Base-by-base conservation (phyloP, 2,888 invertebrate genomes). In the Ophion costatus region DNA sequence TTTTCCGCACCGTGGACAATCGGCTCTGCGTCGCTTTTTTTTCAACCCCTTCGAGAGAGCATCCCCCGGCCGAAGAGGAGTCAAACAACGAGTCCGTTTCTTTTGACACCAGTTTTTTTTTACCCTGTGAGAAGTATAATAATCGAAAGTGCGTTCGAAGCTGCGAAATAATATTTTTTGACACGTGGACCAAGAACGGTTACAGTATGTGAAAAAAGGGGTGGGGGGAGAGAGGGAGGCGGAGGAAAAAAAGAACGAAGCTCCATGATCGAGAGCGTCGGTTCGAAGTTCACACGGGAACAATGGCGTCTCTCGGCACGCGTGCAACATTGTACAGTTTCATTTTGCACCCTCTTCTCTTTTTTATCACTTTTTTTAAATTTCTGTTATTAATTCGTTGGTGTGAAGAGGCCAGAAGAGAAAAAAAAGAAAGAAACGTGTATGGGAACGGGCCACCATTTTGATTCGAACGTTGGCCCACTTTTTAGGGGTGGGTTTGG, bases 391-490 rank as follows among this genome's bases (percentile, higher is more conserved):
- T 74, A 56, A 66, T 56, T 69, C 42, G 20, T 29, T 14, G 29
- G 29, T 29, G 29, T 11, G 20, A n/a, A 59, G 64, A 73, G 24
- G 56, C 56, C 17, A 63, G 38, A 61, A 33, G 66, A 17, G 24
- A 29, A 69, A 29, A 61, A 42, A 24, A 61, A 45, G 14, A 70
- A 63, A 59, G 33, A 71, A 59, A 38, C 20, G 45, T 29, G 29
- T 42, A 57, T 75, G 74, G 24, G 64, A 66, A 56, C 42, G 70
- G 64, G 80, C 90, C 90, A 89, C 92, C 92, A 92, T 92, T 92
- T 92, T 92, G 89, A 90, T 87, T 82, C 79, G 88, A 89, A 89
- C 89, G 90, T 91, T 92, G 89, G 90, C 89, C 89, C 90, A 91
- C 89, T 92, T 92, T 92, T 90, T 87, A 88, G 89, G 91, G 89